Evolutionary conservation across 1,140 invertebrate species (phyloP).

Genomic region (Eurytemora carolleeae): DNA sequence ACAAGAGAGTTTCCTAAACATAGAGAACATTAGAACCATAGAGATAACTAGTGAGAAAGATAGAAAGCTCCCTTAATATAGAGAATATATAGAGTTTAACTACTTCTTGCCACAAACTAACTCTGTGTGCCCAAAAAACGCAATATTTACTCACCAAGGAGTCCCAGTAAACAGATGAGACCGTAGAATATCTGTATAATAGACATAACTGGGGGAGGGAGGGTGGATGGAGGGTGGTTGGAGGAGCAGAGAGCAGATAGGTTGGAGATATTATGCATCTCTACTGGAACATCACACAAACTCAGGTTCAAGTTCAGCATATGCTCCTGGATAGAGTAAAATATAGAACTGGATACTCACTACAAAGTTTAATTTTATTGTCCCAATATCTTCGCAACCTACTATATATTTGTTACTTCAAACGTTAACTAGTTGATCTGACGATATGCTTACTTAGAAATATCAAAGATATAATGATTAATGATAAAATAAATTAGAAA

Average conservation of each 20-base stretch:
- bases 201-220: neutral
- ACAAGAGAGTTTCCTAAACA: conserved; percentile 83
- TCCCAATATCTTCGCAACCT: too few species aligned
- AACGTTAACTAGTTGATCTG: too few species aligned
- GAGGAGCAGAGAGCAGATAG: neutral
- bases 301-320: neutral
- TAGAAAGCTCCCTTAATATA: conserved; percentile 63
- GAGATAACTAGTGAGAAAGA: conserved; percentile 93
- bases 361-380: too few species aligned
- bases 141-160: too few species aligned
- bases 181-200: conserved; percentile 16
- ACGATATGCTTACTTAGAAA: too few species aligned
- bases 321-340: neutral
- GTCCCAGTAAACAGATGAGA: conserved; percentile 63
- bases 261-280: neutral
- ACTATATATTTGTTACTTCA: too few species aligned
- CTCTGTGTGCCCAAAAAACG: too few species aligned
- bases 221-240: neutral
- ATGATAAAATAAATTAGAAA: too few species aligned
- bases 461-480: too few species aligned
- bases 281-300: neutral
- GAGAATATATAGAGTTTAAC: too few species aligned
- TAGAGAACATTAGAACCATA: conserved; percentile 71
- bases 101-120: too few species aligned
- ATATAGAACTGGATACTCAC: too few species aligned